A percentile compares a stretch with the other conserved stretches of the same genome.
phyloP scores from a whole-genome alignment of 2,113 vertebrate species.

The Apaloderma vittatum region DNA sequence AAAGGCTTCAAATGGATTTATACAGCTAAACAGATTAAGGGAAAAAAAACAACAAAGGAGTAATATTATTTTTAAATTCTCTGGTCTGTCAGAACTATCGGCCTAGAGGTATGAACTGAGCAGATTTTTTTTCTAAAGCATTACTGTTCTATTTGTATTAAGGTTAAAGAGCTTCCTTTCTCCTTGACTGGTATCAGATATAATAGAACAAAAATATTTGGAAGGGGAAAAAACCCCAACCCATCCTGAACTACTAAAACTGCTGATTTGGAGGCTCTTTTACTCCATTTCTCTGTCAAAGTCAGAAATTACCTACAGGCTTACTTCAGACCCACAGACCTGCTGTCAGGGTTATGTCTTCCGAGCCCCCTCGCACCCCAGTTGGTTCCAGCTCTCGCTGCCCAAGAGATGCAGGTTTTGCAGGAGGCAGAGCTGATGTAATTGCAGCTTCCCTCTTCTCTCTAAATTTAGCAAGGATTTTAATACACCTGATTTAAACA shows the following conservation, averaged over 20 bases:
- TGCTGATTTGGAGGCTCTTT: neutral
- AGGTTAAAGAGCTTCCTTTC: slow-evolving; percentile 26
- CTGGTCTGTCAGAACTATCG: neutral
- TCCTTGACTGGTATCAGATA: slow-evolving; percentile 30
- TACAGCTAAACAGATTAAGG: slow-evolving; percentile 16
- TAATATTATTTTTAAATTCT: slow-evolving; percentile 41
- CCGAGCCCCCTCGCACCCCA: neutral
- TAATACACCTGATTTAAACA: neutral
- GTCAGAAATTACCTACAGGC: neutral
- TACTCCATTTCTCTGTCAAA: neutral
- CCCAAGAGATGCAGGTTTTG: neutral
- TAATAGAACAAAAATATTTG: slow-evolving; percentile 45
- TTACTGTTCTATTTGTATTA: slow-evolving; percentile 44
- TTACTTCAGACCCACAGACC: neutral
- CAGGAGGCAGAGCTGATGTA: neutral
- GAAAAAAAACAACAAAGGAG: neutral
- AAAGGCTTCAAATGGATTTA: slow-evolving; percentile 13
- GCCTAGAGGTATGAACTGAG: neutral
- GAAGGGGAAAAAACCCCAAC: neutral
- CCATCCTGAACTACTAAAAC: neutral
- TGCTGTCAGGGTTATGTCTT: neutral
- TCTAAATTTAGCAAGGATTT: neutral
- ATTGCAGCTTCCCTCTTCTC: neutral
- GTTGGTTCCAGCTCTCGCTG: neutral
- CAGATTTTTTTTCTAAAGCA: neutral